These are phyloP conservation scores for Leucopsar rothschildi DNA, from an alignment of 2,113 vertebrate genomes.

Conservation along the genomic window DNA sequence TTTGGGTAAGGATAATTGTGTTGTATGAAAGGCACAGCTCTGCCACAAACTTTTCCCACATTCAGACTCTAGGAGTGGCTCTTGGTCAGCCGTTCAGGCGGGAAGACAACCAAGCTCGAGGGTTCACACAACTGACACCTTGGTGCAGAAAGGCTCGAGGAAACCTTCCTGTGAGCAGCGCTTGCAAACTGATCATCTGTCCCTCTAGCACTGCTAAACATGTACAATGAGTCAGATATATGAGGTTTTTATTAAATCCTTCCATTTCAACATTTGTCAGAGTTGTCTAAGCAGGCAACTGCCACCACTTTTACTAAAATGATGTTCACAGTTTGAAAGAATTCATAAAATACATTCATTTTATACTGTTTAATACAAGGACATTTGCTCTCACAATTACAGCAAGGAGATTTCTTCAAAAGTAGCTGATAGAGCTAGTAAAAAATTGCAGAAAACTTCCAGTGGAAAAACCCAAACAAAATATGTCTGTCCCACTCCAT, in stretches of 20 bases:
- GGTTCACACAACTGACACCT: not conserved
- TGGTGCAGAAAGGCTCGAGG: not conserved
- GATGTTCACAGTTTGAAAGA: not conserved
- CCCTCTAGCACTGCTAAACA: fast-evolving
- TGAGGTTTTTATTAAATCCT: not conserved
- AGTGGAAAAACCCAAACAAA: not conserved
- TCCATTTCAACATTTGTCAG: not conserved
- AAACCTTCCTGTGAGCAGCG: not conserved
- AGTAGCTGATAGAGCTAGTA: not conserved
- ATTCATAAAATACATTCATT: not conserved
- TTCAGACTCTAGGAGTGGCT: not conserved
- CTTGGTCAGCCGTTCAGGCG: not conserved
- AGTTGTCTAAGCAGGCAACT: not conserved
- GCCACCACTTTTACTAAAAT: not conserved
- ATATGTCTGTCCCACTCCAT: not conserved
- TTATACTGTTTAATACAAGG: not conserved
- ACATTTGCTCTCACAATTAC: not conserved
- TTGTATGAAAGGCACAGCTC: not conserved
- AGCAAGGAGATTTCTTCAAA: not conserved
- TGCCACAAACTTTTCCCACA: not conserved
- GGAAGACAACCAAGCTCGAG: not conserved
- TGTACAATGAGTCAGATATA: not conserved
- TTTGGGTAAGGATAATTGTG: not conserved
- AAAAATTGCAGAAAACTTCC: not conserved
- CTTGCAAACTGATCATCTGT: not conserved